Conservation (phyloP, 2,888 invertebrate species). For the Cosmia pyralina region DNA sequence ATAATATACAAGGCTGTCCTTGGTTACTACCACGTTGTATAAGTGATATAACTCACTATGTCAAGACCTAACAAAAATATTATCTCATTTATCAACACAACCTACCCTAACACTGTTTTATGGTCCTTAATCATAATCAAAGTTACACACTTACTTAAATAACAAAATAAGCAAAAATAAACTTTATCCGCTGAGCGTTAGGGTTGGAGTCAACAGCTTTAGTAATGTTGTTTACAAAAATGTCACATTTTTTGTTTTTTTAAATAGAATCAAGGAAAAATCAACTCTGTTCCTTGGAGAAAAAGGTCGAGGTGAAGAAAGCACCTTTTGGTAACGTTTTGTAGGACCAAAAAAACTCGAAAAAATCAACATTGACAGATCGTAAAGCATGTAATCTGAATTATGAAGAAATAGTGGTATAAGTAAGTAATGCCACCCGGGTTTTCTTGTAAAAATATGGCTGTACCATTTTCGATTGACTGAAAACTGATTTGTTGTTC, state of each 20-base stretch:
- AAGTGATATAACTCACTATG: slow-evolving; percentile 40
- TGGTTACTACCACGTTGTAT: slow-evolving; percentile 5
- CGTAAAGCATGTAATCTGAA: slow-evolving; percentile 50
- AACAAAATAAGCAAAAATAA: neutral
- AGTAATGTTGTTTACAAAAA: slow-evolving; percentile 17
- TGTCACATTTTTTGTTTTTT: slow-evolving; percentile 25
- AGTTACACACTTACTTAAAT: neutral
- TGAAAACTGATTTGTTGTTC: neutral
- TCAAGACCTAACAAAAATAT: slow-evolving; percentile 54
- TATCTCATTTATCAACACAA: slow-evolving; percentile 62
- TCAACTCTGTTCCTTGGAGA: fast-evolving
- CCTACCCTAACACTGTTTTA: slow-evolving; percentile 64
- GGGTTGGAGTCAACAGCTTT: neutral
- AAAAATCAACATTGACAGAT: slow-evolving; percentile 53
- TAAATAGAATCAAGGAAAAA: neutral
- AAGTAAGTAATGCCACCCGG: slow-evolving; percentile 22
- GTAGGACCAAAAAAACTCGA: slow-evolving; percentile 13
- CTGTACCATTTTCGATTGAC: neutral
- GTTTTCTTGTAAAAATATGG: slow-evolving; percentile 20
- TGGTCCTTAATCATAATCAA: slow-evolving; percentile 63
- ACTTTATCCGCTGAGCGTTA: fast-evolving
- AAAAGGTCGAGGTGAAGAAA: neutral
- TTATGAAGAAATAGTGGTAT: slow-evolving; percentile 40
- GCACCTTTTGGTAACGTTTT: neutral
- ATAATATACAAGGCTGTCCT: slow-evolving; percentile 31